Base-by-base conservation (phyloP, 2,797 vertebrate species). In the Helarctos malayanus region DNA sequence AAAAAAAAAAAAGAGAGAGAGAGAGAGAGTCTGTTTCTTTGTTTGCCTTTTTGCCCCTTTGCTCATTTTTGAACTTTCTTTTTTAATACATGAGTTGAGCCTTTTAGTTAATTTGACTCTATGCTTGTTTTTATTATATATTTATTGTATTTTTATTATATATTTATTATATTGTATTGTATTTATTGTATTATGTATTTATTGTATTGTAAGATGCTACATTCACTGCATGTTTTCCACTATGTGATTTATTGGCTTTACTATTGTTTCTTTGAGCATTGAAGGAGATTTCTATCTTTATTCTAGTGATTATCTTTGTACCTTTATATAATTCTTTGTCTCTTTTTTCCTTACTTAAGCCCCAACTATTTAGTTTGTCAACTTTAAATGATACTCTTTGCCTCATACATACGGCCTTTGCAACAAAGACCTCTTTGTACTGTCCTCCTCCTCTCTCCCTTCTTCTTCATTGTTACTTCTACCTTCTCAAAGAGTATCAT, bases 311-410 rank as follows among this genome's bases (percentile, higher is more conserved):
- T 61, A 49, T 29, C 23, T 87, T 68, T 57, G 69, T 56, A 52
- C 21, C 52, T 78, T 78, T 54, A 49, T 38, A 69, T 54, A 57
- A 59, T 59, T 15, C 25, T 78, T 47, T 65, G 10, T 21, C 16
- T 41, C 35, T 18, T 45, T 79, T 90, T 73, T 32, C 32, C 63
- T 57, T 47, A 80, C 6, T 86, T 54, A 91, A 61, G 32, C 25
- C 41, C 88, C 71, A 85, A 47, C 38, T 90, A 61, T 78, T 27
- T 75, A 29, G 19, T 45, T 45, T 75, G 49, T 87, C 10, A 68
- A 68, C 87, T 91, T 93, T 61, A 90, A 96, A n/a, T 73, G 23
- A 61, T 49, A 12, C 5, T 32, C 38, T 63, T 75, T 76, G n/a
- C 47, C 23, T 76, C 35, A 45, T n/a, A 16, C 10, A 49, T 63